Base-by-base conservation (phyloP, 2,888 invertebrate genomes). In the Pyrrhia umbra region DNA sequence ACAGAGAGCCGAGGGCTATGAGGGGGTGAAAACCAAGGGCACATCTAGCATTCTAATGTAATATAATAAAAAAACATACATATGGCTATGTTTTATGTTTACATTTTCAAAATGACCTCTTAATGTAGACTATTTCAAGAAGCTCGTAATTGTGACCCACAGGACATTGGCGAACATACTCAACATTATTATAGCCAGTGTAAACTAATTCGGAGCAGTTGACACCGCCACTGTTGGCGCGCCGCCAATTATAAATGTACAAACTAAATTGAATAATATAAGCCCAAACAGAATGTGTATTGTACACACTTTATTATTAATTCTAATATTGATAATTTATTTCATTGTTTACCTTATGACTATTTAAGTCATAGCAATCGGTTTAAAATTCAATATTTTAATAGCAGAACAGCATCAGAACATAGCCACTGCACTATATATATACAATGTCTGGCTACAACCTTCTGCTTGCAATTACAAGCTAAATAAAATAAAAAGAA, bases 121-220 rank as follows among this genome's bases (percentile, higher is more conserved):
- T 21, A 42, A 65, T 37, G 42, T 1, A 45, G 65, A 61, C 58
- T 39, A 67, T 51, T 74, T 61, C 40, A 56, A 69, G 59, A 55
- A 70, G 56, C 46, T 59, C 23, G 21, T 51, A 47, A 50, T 13
- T 50, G 23, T 51, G 21, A 49, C 43, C 55, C 58, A 52, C 70
- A 68, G 75, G 59, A 50, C 56, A 68, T 51, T 74, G 73, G 60
- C 75, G 74, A 63, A 77, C 77, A 79, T 75, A 81, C 79, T 85
- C 80, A 78, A 85, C 83, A 83, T 82, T 83, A 84, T 82, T 76
- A 74, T 65, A 52, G 62, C 54, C 61, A 65, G 69, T 75, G 66
- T 85, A 82, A 87, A 89, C 82, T 84, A 89, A 91, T 91, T 85
- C 89, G 84, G 88, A 80, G 68, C 83, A 81, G 84, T 86, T 86